phyloP scores from a whole-genome alignment of 2,797 vertebrate species.

The Centropyge bicolor region DNA sequence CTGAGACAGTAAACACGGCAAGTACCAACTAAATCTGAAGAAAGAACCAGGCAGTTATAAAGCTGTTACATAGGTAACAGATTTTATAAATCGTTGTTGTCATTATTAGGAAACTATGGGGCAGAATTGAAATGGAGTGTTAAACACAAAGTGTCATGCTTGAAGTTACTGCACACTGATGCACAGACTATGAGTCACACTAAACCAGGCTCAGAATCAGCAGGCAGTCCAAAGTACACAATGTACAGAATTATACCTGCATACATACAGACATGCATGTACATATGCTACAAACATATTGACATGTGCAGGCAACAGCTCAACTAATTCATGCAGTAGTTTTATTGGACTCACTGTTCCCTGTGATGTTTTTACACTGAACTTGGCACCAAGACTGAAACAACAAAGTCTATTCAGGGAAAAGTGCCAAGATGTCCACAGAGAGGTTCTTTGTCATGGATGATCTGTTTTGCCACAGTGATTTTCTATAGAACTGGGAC shows the following conservation, averaged over 20 bases:
- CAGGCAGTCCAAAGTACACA: constrained; percentile 37
- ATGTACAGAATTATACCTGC: constrained; percentile 28
- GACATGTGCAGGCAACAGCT: background rate
- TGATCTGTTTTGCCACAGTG: background rate
- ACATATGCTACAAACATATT: background rate
- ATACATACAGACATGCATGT: background rate
- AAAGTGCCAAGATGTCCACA: background rate
- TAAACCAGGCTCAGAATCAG: constrained; percentile 7
- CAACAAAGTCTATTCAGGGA: background rate
- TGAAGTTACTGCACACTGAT: background rate
- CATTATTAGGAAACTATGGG: background rate
- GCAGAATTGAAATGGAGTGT: background rate
- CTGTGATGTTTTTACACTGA: background rate
- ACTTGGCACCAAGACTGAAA: background rate
- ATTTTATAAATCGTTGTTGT: background rate
- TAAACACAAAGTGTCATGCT: background rate
- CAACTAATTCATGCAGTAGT: background rate
- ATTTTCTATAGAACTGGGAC: background rate
- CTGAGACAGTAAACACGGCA: background rate
- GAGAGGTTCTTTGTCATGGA: background rate
- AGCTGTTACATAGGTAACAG: background rate
- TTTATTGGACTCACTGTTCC: background rate
- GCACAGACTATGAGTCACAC: constrained; percentile 10
- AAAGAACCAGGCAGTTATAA: background rate
- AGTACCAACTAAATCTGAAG: background rate